phyloP scores from a whole-genome alignment of 2,113 vertebrate species.

The Elanus axillaris region DNA sequence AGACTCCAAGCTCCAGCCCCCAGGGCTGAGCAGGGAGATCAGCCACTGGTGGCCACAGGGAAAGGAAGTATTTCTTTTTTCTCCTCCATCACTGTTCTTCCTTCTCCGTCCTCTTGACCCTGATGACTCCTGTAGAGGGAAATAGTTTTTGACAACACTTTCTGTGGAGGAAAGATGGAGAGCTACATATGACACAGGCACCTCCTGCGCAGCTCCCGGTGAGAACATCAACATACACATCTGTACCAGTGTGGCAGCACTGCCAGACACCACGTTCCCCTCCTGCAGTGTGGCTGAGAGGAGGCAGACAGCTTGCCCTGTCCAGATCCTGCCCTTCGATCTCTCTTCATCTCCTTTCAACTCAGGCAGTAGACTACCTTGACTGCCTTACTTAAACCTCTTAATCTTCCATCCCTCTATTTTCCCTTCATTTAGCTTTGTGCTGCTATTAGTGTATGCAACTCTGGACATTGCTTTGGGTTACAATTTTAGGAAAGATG shows the following conservation, averaged over 20 bases:
- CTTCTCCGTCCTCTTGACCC: neutral
- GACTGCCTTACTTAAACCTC: neutral
- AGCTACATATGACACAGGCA: neutral
- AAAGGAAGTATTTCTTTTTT: neutral
- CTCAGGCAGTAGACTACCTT: neutral
- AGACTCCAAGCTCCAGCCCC: neutral
- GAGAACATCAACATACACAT: neutral
- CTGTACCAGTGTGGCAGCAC: neutral
- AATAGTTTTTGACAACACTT: neutral
- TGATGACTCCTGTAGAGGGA: neutral
- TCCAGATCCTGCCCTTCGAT: neutral
- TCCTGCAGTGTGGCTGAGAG: neutral
- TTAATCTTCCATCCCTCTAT: neutral
- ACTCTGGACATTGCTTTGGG: neutral
- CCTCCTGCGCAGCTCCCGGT: neutral
- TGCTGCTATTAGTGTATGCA: neutral
- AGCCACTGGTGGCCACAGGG: fast-evolving
- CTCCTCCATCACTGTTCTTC: neutral
- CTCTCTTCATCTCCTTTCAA: neutral
- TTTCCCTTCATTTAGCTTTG: neutral
- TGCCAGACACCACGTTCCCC: neutral
- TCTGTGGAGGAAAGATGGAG: neutral
- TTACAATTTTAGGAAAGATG: neutral
- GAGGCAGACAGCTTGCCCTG: neutral
- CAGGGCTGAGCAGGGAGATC: neutral